Evolutionary conservation across 53 echinoderm and acorn worm genomes (phyloP).

Genomic region (Antedon mediterranea): DNA sequence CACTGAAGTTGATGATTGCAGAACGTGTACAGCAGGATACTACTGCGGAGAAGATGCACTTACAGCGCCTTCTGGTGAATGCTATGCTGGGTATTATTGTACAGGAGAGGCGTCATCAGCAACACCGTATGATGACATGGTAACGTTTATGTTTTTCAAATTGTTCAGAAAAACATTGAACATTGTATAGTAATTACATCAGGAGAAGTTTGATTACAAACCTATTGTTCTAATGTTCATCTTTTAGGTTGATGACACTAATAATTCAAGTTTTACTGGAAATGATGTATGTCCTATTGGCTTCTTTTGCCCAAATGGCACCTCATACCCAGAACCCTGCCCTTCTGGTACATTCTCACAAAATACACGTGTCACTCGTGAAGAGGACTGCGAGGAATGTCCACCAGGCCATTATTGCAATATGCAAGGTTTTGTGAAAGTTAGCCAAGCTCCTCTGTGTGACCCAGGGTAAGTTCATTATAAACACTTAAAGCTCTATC

Average conservation of each 20-base stretch:
- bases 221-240: not conserved
- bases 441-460: conserved; percentile 68
- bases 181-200: too few relatives aligned
- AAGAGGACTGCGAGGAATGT: conserved; percentile 68
- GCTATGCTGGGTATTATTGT: conserved; percentile 93
- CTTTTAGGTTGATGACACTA: conserved; percentile 50
- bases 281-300: conserved; percentile 92
- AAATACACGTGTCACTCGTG: conserved; percentile 57
- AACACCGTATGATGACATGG: conserved; percentile 86
- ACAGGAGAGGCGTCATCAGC: conserved; percentile 68
- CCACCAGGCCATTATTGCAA: conserved; percentile 83
- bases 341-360: conserved; percentile 84
- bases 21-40: conserved; percentile 51
- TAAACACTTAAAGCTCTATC: too few relatives aligned
- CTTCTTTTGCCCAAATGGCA: conserved; percentile 87
- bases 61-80: conserved; percentile 59
- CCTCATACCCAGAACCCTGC: conserved; percentile 91
- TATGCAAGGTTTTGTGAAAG: conserved; percentile 82
- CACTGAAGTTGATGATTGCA: conserved; percentile 44
- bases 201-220: too few relatives aligned
- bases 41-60: conserved; percentile 83
- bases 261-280: conserved; percentile 74
- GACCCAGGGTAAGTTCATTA: conserved; percentile 64
- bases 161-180: too few relatives aligned
- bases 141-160: too few relatives aligned